Conservation (phyloP, 1,140 invertebrate species). For the Magallana ariakensis region DNA sequence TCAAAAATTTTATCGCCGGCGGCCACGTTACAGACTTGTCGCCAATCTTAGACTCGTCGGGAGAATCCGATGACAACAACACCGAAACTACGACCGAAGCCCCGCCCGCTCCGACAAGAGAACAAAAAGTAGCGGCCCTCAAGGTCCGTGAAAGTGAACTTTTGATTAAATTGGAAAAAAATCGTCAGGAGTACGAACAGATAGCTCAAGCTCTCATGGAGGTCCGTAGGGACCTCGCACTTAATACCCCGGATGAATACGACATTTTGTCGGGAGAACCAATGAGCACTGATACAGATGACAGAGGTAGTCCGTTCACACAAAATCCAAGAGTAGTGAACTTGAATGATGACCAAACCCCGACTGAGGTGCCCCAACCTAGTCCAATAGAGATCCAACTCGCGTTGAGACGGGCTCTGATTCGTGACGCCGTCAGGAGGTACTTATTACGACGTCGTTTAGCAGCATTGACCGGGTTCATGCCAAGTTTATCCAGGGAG, state of each 20-base stretch:
- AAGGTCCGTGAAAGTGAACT: neutral
- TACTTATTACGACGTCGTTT: neutral
- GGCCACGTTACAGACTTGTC: neutral
- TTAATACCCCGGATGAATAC: slow-evolving; percentile 9
- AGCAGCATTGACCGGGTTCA: neutral
- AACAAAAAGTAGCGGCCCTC: neutral
- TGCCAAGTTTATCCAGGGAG: neutral
- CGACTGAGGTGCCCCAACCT: neutral
- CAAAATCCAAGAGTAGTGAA: neutral
- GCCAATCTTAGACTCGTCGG: neutral
- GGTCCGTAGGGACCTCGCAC: neutral
- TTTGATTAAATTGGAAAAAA: neutral
- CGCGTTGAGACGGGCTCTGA: neutral
- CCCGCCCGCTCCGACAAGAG: neutral
- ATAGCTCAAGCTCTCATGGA: neutral
- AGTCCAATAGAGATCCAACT: neutral
- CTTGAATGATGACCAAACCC: neutral
- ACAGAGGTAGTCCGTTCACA: neutral
- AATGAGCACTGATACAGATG: neutral
- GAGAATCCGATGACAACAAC: too few species aligned
- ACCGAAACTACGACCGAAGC: neutral
- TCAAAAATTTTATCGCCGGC: neutral
- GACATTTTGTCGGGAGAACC: neutral
- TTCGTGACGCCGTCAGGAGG: neutral
- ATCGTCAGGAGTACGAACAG: neutral